These are phyloP conservation scores for Tolmerus cingulatus DNA, from an alignment of 2,888 invertebrate species.

Conservation along the genomic window DNA sequence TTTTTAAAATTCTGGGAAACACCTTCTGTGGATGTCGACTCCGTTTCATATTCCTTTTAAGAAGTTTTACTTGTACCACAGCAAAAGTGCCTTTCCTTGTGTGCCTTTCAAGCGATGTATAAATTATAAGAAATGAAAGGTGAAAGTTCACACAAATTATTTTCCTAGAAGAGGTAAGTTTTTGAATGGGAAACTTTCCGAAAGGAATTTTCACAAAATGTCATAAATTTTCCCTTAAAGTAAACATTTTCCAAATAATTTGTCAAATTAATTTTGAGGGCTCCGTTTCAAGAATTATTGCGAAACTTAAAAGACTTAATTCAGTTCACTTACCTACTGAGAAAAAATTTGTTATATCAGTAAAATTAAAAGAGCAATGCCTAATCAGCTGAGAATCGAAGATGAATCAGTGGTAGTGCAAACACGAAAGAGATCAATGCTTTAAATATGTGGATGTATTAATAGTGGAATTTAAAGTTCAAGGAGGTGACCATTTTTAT, in stretches of 20 bases:
- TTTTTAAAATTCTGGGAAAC: not conserved
- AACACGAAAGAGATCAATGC: too few relatives aligned
- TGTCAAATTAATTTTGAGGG: not conserved
- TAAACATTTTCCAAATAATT: too few relatives aligned
- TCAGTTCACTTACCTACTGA: too few relatives aligned
- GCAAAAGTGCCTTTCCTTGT: not conserved
- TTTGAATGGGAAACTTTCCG: not conserved
- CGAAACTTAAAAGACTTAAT: not conserved
- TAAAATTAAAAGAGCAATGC: too few relatives aligned
- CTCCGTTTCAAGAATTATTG: not conserved
- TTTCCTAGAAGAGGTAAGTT: not conserved
- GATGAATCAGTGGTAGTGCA: too few relatives aligned
- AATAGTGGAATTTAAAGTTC: too few relatives aligned
- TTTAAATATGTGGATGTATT: too few relatives aligned
- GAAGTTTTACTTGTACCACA: not conserved
- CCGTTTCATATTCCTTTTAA: not conserved
- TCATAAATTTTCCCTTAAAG: not conserved
- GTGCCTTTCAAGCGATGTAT: not conserved
- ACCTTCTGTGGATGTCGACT: not conserved
- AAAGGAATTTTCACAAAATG: not conserved
- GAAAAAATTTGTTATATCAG: too few relatives aligned
- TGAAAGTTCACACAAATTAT: not conserved
- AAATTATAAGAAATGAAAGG: not conserved
- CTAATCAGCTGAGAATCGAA: too few relatives aligned
- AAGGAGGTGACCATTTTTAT: too few relatives aligned